These are phyloP conservation scores for Cheilosia vernalis DNA, from an alignment of 2,888 invertebrate species.

Conservation along the genomic window DNA sequence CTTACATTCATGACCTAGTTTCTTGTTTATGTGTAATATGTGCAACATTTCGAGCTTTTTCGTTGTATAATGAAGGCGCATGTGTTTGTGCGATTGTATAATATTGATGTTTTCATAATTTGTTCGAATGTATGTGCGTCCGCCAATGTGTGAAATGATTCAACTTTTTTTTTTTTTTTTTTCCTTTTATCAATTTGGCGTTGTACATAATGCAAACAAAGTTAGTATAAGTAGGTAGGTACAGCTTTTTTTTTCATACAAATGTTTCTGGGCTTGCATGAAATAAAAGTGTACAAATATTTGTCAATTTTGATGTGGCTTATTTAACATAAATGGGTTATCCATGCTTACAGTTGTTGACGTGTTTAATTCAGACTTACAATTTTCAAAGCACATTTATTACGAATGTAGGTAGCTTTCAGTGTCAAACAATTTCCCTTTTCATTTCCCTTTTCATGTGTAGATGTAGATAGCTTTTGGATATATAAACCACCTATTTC, in stretches of 20 bases:
- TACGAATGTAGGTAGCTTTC: background rate
- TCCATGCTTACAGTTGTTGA: background rate
- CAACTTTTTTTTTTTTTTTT: conserved; percentile 16
- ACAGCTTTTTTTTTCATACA: conserved; percentile 20
- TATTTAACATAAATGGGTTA: background rate
- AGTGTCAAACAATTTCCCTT: too few relatives aligned
- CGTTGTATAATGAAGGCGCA: conserved; percentile 59
- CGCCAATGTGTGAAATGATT: conserved; percentile 35
- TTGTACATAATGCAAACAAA: conserved; percentile 58
- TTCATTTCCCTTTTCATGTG: too few relatives aligned
- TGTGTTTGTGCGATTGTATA: conserved; percentile 72
- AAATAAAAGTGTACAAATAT: conserved; percentile 4
- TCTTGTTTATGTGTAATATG: conserved; percentile 77
- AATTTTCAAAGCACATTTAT: background rate
- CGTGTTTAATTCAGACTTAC: background rate
- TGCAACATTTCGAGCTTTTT: conserved; percentile 68
- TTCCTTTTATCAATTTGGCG: conserved; percentile 11
- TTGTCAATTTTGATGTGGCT: conserved; percentile 1
- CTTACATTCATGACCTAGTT: conserved; percentile 84
- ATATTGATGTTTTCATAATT: conserved; percentile 71
- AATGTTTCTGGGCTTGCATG: background rate
- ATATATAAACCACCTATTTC: background rate
- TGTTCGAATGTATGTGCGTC: conserved; percentile 35
- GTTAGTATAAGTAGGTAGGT: background rate
- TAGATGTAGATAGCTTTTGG: too few relatives aligned